These are phyloP conservation scores for Zosterops pallidus DNA, from an alignment of 2,113 vertebrate species.

Conservation along the genomic window DNA sequence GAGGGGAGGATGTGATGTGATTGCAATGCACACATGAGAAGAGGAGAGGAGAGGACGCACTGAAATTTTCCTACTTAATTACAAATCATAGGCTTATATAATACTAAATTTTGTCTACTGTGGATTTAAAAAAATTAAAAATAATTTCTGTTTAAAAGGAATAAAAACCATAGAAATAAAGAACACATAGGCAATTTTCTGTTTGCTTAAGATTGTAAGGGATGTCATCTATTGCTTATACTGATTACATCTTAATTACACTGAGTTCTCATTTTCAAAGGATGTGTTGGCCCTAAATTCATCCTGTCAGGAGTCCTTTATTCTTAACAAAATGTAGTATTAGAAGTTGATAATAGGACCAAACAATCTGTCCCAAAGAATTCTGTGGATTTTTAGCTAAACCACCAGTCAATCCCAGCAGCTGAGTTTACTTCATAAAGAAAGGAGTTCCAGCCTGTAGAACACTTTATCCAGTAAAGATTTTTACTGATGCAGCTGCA, in stretches of 20 bases:
- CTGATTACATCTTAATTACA: neutral
- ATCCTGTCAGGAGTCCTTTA: neutral
- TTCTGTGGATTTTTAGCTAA: neutral
- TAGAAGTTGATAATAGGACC: neutral
- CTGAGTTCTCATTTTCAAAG: neutral
- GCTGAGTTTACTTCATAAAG: neutral
- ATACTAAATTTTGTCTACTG: neutral
- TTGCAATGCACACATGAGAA: neutral
- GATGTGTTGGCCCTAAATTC: neutral
- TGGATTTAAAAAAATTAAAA: neutral
- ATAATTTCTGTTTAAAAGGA: neutral
- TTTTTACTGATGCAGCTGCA: neutral
- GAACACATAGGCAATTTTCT: neutral
- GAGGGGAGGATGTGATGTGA: neutral
- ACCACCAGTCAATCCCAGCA: neutral
- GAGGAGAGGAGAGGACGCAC: neutral
- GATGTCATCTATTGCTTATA: neutral
- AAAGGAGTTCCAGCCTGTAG: neutral
- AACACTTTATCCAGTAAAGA: neutral
- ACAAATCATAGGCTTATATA: neutral
- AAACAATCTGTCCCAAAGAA: neutral
- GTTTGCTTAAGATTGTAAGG: neutral
- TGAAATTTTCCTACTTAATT: neutral
- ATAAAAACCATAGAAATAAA: neutral
- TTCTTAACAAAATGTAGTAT: neutral